These are phyloP conservation scores for Tenebrosternarchus preto DNA, from an alignment of 2,113 vertebrate genomes.

Conservation along the genomic window DNA sequence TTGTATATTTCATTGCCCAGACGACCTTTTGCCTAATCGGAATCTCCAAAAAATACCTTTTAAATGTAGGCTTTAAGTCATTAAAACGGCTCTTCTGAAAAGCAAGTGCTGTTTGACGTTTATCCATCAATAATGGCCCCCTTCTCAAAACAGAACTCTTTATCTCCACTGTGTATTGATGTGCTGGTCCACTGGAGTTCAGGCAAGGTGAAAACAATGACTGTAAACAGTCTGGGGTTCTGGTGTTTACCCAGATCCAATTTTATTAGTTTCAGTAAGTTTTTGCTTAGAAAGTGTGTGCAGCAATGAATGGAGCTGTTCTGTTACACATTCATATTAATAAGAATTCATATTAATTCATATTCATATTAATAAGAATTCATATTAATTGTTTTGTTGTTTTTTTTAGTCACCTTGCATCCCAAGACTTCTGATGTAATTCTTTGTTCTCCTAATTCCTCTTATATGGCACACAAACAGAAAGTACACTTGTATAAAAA, in stretches of 20 bases:
- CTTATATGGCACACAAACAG: background rate
- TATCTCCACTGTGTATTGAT: background rate
- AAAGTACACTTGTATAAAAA: background rate
- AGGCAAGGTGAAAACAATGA: background rate
- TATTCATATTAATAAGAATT: no score
- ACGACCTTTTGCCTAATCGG: background rate
- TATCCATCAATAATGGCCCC: background rate
- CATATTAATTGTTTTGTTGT: no score
- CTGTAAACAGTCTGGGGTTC: background rate
- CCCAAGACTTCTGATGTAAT: background rate
- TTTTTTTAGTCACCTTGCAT: no score
- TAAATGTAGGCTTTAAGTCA: background rate
- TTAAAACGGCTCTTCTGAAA: background rate
- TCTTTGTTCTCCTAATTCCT: background rate
- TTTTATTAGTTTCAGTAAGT: background rate
- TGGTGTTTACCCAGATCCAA: background rate
- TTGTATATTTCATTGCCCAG: background rate
- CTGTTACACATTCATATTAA: background rate
- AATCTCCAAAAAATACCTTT: background rate
- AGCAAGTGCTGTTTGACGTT: background rate
- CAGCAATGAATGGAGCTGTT: background rate
- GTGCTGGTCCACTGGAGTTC: background rate
- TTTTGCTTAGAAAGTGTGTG: background rate
- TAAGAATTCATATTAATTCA: no score
- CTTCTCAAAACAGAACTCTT: background rate